Conservation (phyloP, 2,113 vertebrate genomes). For the Labeo rohita region DNA sequence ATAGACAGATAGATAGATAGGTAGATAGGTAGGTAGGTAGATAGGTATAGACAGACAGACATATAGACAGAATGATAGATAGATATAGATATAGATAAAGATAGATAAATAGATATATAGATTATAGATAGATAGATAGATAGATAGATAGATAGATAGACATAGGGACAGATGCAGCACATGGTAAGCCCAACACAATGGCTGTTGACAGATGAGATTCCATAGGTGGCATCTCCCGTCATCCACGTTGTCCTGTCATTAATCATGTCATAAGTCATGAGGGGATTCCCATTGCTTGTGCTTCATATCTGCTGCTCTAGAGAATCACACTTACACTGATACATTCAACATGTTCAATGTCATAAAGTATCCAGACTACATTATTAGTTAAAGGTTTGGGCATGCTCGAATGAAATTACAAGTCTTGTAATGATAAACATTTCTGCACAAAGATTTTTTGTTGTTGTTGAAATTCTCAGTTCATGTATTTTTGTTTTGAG, state of each 20-base stretch:
- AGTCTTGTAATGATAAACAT: not conserved
- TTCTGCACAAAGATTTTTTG: not conserved
- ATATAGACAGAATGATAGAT: no score
- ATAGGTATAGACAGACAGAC: no score
- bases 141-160: no score
- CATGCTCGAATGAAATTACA: not conserved
- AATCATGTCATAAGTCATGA: conserved; percentile 30
- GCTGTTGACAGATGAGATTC: conserved; percentile 59
- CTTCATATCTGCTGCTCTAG: not conserved
- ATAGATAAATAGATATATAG: no score
- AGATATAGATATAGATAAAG: no score
- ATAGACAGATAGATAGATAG: no score
- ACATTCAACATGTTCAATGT: not conserved
- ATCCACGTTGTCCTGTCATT: conserved; percentile 42
- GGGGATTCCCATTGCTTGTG: not conserved
- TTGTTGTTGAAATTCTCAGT: not conserved
- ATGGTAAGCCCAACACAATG: conserved; percentile 53
- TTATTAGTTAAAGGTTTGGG: no score
- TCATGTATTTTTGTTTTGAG: not conserved
- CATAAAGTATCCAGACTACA: no score
- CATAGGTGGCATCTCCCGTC: conserved; percentile 54
- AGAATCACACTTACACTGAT: not conserved
- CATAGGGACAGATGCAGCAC: not conserved
- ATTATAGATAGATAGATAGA: no score
- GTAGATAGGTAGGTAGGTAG: no score